Evolutionary conservation across 2,888 invertebrate species (phyloP).

Genomic region (Drosophila koepferae): DNA sequence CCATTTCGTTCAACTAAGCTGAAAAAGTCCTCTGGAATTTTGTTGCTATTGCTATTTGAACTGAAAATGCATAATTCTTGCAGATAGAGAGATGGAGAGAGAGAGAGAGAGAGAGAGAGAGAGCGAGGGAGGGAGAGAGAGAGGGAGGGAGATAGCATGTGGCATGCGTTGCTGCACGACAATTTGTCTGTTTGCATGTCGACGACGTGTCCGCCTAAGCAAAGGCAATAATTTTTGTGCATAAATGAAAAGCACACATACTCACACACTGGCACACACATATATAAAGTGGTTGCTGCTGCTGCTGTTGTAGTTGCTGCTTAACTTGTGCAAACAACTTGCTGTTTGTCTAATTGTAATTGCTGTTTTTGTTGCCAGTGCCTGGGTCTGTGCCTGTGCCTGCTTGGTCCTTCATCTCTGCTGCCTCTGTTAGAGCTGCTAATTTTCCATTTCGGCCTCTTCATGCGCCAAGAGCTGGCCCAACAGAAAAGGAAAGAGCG

Average conservation of each 20-base stretch:
- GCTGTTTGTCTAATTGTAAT: constrained; percentile 82
- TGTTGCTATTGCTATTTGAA: constrained; percentile 25
- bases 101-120: background rate
- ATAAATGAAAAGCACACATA: constrained; percentile 79
- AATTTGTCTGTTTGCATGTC: constrained; percentile 74
- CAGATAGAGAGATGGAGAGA: constrained; percentile 2
- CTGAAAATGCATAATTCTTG: constrained; percentile 51
- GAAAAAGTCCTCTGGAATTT: constrained; percentile 36
- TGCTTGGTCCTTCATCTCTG: constrained; percentile 4
- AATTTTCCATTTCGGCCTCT: constrained; percentile 54
- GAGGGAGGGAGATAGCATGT: constrained; percentile 16
- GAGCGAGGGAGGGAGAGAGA: background rate
- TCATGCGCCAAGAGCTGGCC: constrained; percentile 7
- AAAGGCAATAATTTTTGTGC: constrained; percentile 80
- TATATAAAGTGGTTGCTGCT: constrained; percentile 18
- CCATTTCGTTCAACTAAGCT: constrained; percentile 37
- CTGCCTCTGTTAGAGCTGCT: constrained; percentile 39
- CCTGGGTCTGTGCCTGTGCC: constrained; percentile 17
- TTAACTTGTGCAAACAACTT: constrained; percentile 81
- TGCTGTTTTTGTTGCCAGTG: constrained; percentile 74
- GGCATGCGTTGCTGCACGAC: constrained; percentile 58
- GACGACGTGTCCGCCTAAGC: constrained; percentile 78
- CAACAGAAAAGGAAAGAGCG: constrained; percentile 13
- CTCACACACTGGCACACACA: constrained; percentile 6
- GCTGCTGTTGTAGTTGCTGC: constrained; percentile 64